Base-by-base conservation (phyloP, 2,888 invertebrate genomes). In the Drosophila stalkeri region DNA sequence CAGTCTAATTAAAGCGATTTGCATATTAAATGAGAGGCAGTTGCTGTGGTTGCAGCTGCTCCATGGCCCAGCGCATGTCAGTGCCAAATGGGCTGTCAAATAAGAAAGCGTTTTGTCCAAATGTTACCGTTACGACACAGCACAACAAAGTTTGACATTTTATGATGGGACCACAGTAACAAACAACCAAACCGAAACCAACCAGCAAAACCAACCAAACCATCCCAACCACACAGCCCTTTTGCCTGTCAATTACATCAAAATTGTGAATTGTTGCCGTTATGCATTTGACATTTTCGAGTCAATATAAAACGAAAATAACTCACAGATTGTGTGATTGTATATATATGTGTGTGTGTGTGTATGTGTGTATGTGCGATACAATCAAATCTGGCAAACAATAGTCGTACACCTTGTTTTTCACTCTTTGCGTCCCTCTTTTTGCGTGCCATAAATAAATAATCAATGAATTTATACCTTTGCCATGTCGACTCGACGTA, bases 51-150 rank as follows among this genome's bases (percentile, higher is more conserved):
- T 80, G 75, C 90, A 84, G 69, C 77, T 77, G 88, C 49, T 64
- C 59, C 75, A 61, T 56, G 54, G 72, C 72, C 64, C 60, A 72
- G 66, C 69, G 54, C 86, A 78, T 83, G 90, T 89, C 89, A 81
- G 52, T 82, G 72, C 74, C 76, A 84, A 80, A 80, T 86, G 75
- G 80, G 73, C 89, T 90, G 90, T 86, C 85, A 86, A 86, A 86
- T 90, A 90, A 88, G 85, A 86, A 90, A 89, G 77, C 85, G 78
- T 77, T 90, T 86, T 90, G 85, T 86, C 90, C 89, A 90, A 86
- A 86, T 86, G 85, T 86, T 86, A 70, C 90, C 89, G 80, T 73
- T 76, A 52, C 80, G 74, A 76, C 77, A 66, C 71, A 72, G 66
- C 72, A 61, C 82, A 80, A 86, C 77, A 66, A 79, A 75, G 60